These are phyloP conservation scores for Scleropages formosus DNA, from an alignment of 2,797 vertebrate genomes.

Conservation along the genomic window DNA sequence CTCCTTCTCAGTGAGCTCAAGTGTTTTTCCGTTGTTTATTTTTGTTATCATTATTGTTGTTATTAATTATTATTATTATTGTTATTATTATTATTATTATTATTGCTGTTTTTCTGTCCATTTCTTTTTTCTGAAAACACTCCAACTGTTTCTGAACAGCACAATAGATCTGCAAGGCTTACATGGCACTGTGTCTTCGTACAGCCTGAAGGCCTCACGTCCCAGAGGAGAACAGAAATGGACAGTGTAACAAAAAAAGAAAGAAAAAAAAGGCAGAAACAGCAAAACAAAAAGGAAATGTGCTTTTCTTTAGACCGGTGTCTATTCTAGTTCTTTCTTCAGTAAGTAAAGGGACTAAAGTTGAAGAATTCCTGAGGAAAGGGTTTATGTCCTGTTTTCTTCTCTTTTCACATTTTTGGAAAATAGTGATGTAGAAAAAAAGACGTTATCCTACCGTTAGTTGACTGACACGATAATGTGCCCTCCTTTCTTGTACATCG, in stretches of 20 bases:
- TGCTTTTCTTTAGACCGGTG: slow-evolving; percentile 70
- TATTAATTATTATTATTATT: slow-evolving; percentile 31
- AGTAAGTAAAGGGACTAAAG: slow-evolving; percentile 63
- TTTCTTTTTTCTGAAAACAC: slow-evolving; percentile 56
- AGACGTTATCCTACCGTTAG: slow-evolving; percentile 65
- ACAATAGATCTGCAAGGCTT: slow-evolving; percentile 62
- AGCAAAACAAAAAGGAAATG: slow-evolving; percentile 13
- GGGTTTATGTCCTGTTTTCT: slow-evolving; percentile 61
- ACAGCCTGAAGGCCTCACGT: slow-evolving; percentile 61
- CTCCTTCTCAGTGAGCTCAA: slow-evolving; percentile 45
- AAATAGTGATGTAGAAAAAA: slow-evolving; percentile 63
- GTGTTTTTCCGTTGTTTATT: slow-evolving; percentile 42
- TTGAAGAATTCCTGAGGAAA: slow-evolving; percentile 55
- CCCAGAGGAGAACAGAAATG: slow-evolving; percentile 52
- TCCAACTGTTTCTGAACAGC: slow-evolving; percentile 67
- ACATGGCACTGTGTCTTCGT: slow-evolving; percentile 61
- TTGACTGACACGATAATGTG: slow-evolving; percentile 61
- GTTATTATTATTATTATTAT: slow-evolving; percentile 38
- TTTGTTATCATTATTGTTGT: background rate
- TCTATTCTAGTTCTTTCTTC: slow-evolving; percentile 69
- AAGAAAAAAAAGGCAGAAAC: slow-evolving; percentile 23
- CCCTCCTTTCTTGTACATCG: slow-evolving; percentile 43
- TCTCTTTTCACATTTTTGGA: slow-evolving; percentile 54
- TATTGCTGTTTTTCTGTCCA: slow-evolving; percentile 47
- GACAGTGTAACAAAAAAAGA: slow-evolving; percentile 56